phyloP scores from a whole-genome alignment of 2,797 vertebrate genomes.

The Darevskia mixta region DNA sequence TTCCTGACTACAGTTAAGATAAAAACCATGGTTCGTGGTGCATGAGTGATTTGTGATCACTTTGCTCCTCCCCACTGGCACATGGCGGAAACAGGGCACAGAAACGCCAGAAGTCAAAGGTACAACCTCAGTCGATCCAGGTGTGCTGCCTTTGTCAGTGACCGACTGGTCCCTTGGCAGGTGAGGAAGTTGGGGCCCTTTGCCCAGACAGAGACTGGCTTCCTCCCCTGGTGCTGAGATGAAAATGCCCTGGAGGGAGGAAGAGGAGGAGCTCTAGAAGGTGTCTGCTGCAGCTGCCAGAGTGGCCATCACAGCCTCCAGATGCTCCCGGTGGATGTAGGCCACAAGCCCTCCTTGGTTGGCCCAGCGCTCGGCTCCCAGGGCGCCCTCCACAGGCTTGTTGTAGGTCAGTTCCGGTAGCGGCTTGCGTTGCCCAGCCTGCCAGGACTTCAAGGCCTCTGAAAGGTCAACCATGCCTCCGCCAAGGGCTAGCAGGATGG shows the following conservation, averaged over 20 bases:
- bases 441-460: conserved; percentile 54
- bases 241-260: too few species aligned
- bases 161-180: not conserved
- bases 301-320: conserved; percentile 34
- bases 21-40: too few species aligned
- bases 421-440: not conserved
- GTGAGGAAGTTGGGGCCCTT: not conserved
- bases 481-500: conserved; percentile 82
- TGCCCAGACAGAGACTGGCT: not conserved
- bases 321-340: conserved; percentile 43
- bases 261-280: not conserved
- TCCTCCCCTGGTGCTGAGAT: not conserved
- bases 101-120: not conserved
- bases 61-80: too few species aligned
- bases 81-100: not conserved
- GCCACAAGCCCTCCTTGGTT: conserved; percentile 83
- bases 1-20: not conserved
- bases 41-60: too few species aligned
- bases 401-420: conserved; percentile 81
- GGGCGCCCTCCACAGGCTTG: conserved; percentile 60
- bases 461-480: conserved; percentile 80
- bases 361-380: conserved; percentile 82
- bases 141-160: not conserved
- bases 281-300: not conserved
- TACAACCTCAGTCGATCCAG: not conserved